phyloP scores from a whole-genome alignment of 2,888 invertebrate genomes.

The Sphinx pinastri region DNA sequence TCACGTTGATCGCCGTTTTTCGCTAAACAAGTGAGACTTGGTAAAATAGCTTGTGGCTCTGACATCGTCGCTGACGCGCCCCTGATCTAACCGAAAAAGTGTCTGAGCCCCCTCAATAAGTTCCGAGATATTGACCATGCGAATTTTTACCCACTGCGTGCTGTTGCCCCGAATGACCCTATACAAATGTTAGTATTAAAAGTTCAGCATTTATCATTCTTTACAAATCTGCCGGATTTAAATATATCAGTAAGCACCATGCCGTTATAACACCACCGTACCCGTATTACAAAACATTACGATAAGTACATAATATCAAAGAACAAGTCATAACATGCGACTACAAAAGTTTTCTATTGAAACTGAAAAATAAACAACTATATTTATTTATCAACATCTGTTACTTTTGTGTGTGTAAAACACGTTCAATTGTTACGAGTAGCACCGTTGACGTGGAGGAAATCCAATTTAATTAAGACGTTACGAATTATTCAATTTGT shows the following conservation, averaged over 20 bases:
- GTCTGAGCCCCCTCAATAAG: too few relatives aligned
- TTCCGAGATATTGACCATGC: too few relatives aligned
- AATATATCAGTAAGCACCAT: background rate
- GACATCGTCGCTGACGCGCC: too few relatives aligned
- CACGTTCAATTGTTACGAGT: background rate
- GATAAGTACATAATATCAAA: background rate
- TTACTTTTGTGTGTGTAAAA: background rate
- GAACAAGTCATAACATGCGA: too few relatives aligned
- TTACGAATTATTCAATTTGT: constrained; percentile 3
- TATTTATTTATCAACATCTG: constrained; percentile 7
- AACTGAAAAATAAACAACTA: constrained; percentile 9
- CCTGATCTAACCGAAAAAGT: too few relatives aligned
- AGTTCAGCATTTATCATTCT: too few relatives aligned
- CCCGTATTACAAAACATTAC: background rate
- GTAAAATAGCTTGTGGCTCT: too few relatives aligned
- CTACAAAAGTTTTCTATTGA: constrained; percentile 4
- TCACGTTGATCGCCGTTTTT: too few relatives aligned
- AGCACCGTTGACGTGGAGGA: background rate
- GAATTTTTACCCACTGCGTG: too few relatives aligned
- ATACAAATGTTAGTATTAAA: too few relatives aligned
- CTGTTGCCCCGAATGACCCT: too few relatives aligned
- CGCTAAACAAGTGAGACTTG: too few relatives aligned
- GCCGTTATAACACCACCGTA: background rate
- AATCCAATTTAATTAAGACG: constrained; percentile 8
- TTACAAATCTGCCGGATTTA: background rate